Evolutionary conservation across 2,797 vertebrate genomes (phyloP).

Genomic region (Sebastes steindachneri): DNA sequence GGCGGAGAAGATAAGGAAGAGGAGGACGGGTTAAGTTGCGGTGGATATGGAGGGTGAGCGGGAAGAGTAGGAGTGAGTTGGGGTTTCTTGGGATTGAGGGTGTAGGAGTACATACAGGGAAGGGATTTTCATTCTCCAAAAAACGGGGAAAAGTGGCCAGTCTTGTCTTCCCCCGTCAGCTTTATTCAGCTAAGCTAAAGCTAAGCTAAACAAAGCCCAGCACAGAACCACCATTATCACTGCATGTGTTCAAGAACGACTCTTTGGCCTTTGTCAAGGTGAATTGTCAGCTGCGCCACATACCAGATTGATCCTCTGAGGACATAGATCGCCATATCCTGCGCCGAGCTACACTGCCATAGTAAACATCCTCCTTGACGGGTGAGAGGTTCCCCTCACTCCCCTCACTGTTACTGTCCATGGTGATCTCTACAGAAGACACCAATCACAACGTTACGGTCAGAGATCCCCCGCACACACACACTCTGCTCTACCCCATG

Average conservation of each 20-base stretch:
- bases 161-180: conserved; percentile 69
- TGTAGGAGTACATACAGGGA: conserved; percentile 63
- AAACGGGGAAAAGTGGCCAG: conserved; percentile 70
- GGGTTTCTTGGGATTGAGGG: conserved; percentile 57
- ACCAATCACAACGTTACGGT: conserved; percentile 84
- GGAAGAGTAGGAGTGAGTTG: conserved; percentile 47
- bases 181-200: conserved; percentile 55
- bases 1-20: conserved; percentile 3
- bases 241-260: conserved; percentile 57
- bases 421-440: conserved; percentile 94
- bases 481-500: conserved; percentile 67
- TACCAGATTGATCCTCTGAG: conserved; percentile 91
- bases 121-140: conserved; percentile 78
- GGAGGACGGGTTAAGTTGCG: conserved; percentile 11
- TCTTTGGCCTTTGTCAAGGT: conserved; percentile 58
- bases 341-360: conserved; percentile 89
- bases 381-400: conserved; percentile 94
- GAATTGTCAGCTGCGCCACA: conserved; percentile 79
- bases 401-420: conserved; percentile 97
- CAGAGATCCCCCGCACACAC: conserved; percentile 75
- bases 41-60: conserved; percentile 49
- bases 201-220: conserved; percentile 61
- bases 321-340: conserved; percentile 89
- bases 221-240: conserved; percentile 58
- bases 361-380: conserved; percentile 91